phyloP scores from a whole-genome alignment of 2,797 vertebrate genomes.

The Poecilia velifera region DNA sequence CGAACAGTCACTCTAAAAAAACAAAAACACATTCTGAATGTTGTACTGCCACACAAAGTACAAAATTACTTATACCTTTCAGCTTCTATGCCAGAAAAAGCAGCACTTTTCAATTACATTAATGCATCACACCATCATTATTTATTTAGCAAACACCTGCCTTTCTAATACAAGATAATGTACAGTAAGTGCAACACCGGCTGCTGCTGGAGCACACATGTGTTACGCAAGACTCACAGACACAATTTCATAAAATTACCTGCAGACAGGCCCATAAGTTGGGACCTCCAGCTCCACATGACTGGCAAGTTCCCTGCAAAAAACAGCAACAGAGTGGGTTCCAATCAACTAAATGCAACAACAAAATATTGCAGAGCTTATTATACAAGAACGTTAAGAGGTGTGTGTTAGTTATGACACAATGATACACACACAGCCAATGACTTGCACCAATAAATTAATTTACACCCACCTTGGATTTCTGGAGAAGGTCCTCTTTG shows the following conservation, averaged over 20 bases:
- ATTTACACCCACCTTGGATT: constrained; percentile 88
- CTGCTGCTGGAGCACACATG: not conserved
- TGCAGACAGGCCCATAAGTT: constrained; percentile 99
- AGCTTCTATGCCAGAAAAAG: not conserved
- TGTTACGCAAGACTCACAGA: not conserved
- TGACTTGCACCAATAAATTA: not conserved
- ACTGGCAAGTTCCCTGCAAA: constrained; percentile 93
- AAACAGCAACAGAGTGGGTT: not conserved
- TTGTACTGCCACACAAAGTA: not conserved
- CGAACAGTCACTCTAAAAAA: constrained; percentile 86
- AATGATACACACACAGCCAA: not conserved
- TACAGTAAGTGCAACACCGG: not conserved
- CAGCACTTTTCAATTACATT: constrained; percentile 15
- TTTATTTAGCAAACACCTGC: constrained; percentile 35
- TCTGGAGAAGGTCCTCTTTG: constrained; percentile 93
- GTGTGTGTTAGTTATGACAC: not conserved
- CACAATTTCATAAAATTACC: constrained; percentile 74
- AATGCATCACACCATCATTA: constrained; percentile 13
- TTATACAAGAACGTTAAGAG: not conserved
- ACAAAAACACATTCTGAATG: constrained; percentile 17
- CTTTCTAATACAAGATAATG: constrained; percentile 3
- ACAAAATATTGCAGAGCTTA: not conserved
- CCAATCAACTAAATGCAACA: not conserved
- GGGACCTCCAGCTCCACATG: constrained; percentile 92
- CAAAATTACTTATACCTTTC: constrained; percentile 1